phyloP scores from a whole-genome alignment of 2,888 invertebrate species.

The Melieria crassipennis region DNA sequence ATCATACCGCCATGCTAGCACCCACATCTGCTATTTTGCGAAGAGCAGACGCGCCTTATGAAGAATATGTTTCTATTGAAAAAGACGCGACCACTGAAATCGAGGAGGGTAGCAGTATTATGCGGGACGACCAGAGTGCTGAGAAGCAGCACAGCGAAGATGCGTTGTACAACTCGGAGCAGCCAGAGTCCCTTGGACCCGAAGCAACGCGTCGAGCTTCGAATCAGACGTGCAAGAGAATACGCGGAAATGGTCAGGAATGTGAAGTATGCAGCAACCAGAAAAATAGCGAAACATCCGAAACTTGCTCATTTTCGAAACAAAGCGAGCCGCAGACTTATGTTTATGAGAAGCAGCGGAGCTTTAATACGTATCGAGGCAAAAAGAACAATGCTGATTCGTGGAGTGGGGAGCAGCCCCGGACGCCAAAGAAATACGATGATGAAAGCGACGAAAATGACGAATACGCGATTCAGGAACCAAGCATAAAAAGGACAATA shows the following conservation, averaged over 20 bases:
- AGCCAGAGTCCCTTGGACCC: neutral
- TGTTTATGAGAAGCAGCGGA: slow-evolving; percentile 73
- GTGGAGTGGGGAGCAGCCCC: slow-evolving; percentile 15
- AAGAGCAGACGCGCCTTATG: no score
- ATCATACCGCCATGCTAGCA: no score
- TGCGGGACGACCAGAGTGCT: neutral
- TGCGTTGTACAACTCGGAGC: slow-evolving; percentile 11
- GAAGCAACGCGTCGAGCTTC: neutral
- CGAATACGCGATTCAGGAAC: neutral
- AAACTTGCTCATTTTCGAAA: slow-evolving; percentile 82
- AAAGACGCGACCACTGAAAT: no score
- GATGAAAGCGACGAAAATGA: slow-evolving; percentile 32
- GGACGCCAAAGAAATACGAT: slow-evolving; percentile 67
- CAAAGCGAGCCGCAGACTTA: slow-evolving; percentile 78
- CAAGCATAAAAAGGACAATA: neutral
- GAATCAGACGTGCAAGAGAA: slow-evolving; percentile 69
- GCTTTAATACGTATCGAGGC: slow-evolving; percentile 49
- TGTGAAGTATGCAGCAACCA: slow-evolving; percentile 80
- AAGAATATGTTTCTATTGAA: no score
- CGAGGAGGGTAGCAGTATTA: neutral
- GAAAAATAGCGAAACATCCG: slow-evolving; percentile 79
- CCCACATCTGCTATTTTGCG: no score
- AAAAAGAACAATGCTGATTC: neutral
- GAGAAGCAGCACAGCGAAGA: slow-evolving; percentile 5
- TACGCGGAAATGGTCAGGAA: slow-evolving; percentile 70